These are phyloP conservation scores for Eretmochelys imbricata DNA, from an alignment of 2,113 vertebrate species.

Conservation along the genomic window DNA sequence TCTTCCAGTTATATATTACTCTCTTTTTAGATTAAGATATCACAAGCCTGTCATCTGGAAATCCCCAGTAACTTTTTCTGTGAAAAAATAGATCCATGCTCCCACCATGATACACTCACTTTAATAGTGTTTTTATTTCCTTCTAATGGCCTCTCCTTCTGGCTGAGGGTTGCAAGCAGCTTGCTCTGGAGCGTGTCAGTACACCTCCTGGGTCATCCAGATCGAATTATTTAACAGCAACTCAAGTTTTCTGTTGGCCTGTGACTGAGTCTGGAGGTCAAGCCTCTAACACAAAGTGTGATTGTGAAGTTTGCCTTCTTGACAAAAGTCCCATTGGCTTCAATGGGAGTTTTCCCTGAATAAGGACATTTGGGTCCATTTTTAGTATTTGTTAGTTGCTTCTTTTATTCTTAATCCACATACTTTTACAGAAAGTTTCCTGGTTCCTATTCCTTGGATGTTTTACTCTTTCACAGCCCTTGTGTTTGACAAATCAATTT, in stretches of 20 bases:
- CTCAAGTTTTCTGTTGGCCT: background rate
- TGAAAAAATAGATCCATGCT: background rate
- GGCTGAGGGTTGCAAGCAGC: constrained; percentile 1
- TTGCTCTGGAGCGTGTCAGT: background rate
- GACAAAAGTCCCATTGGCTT: background rate
- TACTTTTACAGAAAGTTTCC: constrained; percentile 34
- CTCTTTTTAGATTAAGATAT: background rate
- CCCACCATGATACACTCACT: background rate
- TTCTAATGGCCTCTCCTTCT: background rate
- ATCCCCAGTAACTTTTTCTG: background rate
- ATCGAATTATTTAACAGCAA: background rate
- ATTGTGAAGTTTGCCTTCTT: constrained; percentile 31
- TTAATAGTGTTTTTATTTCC: constrained; percentile 3
- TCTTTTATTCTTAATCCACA: constrained; percentile 41
- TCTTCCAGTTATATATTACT: background rate
- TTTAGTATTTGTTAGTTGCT: constrained; percentile 47
- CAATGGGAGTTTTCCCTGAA: constrained; percentile 7
- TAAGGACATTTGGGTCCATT: constrained; percentile 18
- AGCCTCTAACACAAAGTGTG: background rate
- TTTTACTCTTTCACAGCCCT: background rate
- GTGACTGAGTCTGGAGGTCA: constrained; percentile 11
- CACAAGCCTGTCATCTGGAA: constrained; percentile 48
- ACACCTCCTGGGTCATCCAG: background rate
- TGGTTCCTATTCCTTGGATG: constrained; percentile 10
- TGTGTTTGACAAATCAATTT: constrained; percentile 5